phyloP scores from a whole-genome alignment of 2,888 invertebrate species.

The Boloria selene region DNA sequence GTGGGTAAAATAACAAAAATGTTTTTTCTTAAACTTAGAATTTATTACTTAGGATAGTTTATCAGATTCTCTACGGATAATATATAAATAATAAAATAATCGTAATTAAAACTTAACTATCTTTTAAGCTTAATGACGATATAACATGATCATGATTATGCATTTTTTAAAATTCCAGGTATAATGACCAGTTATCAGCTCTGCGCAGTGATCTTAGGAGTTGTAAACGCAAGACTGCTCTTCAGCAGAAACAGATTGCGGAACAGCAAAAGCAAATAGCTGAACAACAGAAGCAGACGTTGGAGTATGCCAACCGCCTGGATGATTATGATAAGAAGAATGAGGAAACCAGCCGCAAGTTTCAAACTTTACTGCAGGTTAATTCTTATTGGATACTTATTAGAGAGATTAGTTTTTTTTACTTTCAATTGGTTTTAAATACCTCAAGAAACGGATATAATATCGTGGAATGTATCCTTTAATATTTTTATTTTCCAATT shows the following conservation, averaged over 20 bases:
- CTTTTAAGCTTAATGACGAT: no score
- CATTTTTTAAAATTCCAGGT: constrained; percentile 69
- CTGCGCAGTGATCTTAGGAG: constrained; percentile 89
- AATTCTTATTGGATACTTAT: constrained; percentile 15
- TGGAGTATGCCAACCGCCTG: constrained; percentile 91
- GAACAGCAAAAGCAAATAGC: constrained; percentile 88
- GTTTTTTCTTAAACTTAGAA: no score
- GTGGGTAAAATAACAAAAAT: no score
- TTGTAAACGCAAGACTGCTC: constrained; percentile 91
- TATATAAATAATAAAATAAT: no score
- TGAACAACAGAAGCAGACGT: constrained; percentile 88
- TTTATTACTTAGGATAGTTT: no score
- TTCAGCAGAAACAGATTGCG: constrained; percentile 92
- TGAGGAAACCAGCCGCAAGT: constrained; percentile 93
- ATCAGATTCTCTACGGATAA: no score
- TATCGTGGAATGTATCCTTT: no score
- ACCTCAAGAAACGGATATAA: no score
- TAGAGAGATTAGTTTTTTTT: background rate
- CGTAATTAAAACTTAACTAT: no score
- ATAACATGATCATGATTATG: background rate
- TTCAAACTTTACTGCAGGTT: constrained; percentile 92
- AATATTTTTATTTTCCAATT: no score
- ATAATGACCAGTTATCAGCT: constrained; percentile 91
- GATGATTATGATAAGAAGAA: constrained; percentile 96
- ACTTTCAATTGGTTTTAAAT: no score